Conservation (phyloP, 2,113 vertebrate genomes). For the Mohoua ochrocephala region DNA sequence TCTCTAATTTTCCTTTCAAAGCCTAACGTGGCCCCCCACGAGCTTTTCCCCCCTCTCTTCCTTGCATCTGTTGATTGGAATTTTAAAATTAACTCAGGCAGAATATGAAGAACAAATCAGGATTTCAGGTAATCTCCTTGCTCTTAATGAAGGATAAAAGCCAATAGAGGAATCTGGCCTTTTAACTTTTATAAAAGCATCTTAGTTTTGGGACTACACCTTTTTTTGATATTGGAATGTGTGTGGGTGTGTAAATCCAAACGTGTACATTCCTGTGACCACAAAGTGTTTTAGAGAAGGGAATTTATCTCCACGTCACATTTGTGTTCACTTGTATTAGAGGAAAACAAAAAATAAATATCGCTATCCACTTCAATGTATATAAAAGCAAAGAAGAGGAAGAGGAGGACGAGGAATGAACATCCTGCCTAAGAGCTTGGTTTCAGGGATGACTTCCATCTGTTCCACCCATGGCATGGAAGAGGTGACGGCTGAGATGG, state of each 20-base stretch:
- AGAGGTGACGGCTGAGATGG: neutral
- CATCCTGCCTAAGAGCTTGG: neutral
- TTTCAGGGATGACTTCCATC: neutral
- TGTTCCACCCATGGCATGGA: neutral
- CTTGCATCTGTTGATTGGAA: constrained; percentile 47
- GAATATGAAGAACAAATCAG: constrained; percentile 19
- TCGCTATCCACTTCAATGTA: neutral
- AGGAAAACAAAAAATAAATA: neutral
- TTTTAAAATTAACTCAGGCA: constrained; percentile 61
- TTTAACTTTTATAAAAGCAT: constrained; percentile 43
- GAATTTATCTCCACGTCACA: constrained; percentile 24
- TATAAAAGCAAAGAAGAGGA: neutral
- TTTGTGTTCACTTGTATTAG: constrained; percentile 46
- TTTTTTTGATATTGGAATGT: neutral
- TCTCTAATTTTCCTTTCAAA: constrained; percentile 22
- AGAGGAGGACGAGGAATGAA: neutral
- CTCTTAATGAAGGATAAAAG: constrained; percentile 64
- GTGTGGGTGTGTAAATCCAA: constrained; percentile 20
- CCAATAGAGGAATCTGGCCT: constrained; percentile 53
- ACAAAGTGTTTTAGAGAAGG: constrained; percentile 24
- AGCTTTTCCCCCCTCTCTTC: neutral
- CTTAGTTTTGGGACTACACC: constrained; percentile 9
- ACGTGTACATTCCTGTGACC: neutral
- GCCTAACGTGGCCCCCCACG: neutral
- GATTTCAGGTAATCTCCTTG: constrained; percentile 59